Conservation (phyloP, 1,140 invertebrate species). For the Cardiocondyla obscurior region DNA sequence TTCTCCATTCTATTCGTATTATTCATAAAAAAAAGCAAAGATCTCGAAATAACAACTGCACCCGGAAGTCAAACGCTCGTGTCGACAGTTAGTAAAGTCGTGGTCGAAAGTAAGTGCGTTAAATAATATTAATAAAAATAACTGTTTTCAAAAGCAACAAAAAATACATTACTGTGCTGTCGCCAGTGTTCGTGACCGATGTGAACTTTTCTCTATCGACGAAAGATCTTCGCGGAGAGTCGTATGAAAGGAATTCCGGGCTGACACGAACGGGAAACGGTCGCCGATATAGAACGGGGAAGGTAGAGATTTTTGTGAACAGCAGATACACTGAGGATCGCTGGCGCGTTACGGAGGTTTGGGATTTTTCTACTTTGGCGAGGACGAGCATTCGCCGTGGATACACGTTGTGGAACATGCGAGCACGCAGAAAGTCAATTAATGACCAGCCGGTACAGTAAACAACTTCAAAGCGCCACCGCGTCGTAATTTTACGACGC, state of each 20-base stretch:
- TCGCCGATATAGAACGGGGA: background rate
- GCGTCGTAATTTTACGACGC: slow-evolving; percentile 39
- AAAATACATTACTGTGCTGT: background rate
- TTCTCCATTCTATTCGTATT: background rate
- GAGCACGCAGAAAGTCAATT: slow-evolving; percentile 42
- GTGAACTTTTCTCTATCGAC: background rate
- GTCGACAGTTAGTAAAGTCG: background rate
- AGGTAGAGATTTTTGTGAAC: slow-evolving; percentile 65
- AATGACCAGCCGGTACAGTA: slow-evolving; percentile 26
- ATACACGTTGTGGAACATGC: slow-evolving; percentile 39
- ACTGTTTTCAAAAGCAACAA: slow-evolving; percentile 1
- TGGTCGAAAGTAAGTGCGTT: background rate
- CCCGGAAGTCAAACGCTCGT: background rate
- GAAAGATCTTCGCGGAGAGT: background rate
- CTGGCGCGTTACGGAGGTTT: slow-evolving; percentile 73
- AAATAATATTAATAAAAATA: slow-evolving; percentile 14
- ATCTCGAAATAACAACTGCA: background rate
- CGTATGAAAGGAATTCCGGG: slow-evolving; percentile 21
- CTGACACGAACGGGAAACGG: background rate
- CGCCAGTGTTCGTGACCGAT: background rate
- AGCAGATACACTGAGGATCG: slow-evolving; percentile 70
- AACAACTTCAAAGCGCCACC: slow-evolving; percentile 39
- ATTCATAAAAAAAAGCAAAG: background rate
- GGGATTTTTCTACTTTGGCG: slow-evolving; percentile 53
- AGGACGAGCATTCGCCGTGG: slow-evolving; percentile 35